Evolutionary conservation across 2,888 invertebrate genomes (phyloP), one percentile per base, ranked within the genome.

Genomic region (Stenichneumon culpator): DNA sequence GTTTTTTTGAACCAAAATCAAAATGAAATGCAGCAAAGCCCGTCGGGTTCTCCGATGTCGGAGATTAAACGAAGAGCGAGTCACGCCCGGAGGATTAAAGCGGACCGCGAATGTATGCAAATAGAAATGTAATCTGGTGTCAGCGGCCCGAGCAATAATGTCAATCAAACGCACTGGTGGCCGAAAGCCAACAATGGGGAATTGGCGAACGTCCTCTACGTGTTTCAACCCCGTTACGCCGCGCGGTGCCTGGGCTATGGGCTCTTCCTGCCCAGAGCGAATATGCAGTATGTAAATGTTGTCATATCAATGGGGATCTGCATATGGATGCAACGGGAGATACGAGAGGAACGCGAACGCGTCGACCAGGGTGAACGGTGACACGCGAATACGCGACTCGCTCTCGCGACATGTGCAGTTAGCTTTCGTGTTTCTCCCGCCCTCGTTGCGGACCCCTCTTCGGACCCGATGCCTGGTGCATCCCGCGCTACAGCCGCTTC

Each of bases 241-340:
- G 67, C 81, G 65, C 19, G 54, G 50, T 68, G 65, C 77, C 84
- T 63, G 79, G 69, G 77, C 74, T 74, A 73, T 79, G 70, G 52
- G 75, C 11, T 92, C 92, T 90, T 91, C 92, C 90, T 91, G 92
- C 92, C 91, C 91, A 91, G 89, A 92, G 93, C 93, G 93, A 93
- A 93, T 93, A 94, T 93, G 93, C 93, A 93, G 93, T 94, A 93
- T 94, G 94, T 94, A 94, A 94, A 94, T 94, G 93, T 94, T 93
- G 93, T 94, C 93, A 93, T 93, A 94, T 94, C 93, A 92, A 92
- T 92, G 91, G 90, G 92, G 92, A 93, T 93, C 93, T 93, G 93
- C 93, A 93, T 93, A 93, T 93, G 93, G 93, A 93, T 93, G 93
- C 93, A 91, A 81, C 75, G 86, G 88, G 89, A 92, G 90, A 92